Base-by-base conservation (phyloP, 64 coral and sea anemone genomes). In the Trachythela sp. region DNA sequence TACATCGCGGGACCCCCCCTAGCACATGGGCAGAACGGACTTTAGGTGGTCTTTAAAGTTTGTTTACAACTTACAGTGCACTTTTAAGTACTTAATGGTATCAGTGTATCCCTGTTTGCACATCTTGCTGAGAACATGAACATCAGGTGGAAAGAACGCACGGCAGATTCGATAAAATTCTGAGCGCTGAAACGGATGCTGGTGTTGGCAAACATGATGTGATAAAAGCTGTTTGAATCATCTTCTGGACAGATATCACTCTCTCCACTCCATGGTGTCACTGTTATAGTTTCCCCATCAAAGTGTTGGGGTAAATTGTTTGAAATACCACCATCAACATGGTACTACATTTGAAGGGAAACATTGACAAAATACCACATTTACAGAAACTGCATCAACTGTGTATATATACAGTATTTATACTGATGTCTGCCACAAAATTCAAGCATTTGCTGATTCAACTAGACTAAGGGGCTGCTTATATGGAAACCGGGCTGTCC, bases 221-320 rank as follows among this genome's bases (percentile, higher is more conserved):
- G 93, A 80, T 85, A 85, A 43, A 94, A 92, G 75, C 92, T 97
- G 36, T 90, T 88, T 26, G 95, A 97, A 35, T 91, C 86, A 86
- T 97, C 95, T 40, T 97, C 94, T 26, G 95, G 95, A 76, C 95
- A 97, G 32, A 97, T 97, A 88, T 97, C 95, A 91, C 93, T 91
- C 52, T 97, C 92, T 8, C 95, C 95, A 91, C 95, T 97, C 64
- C 94, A 97, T 9, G 95, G 95, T 40, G 96, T 93, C 9, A 99
- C 96, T 84, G 96, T 99, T 24, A 99, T 99, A 0, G 96, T 99
- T 83, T 95, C 96, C 59, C 96, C 96, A 88, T 99, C 93, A 84
- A 99, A 99, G 58, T 99, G 93, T 41, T 99, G 96, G 0, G 91
- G 93, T 29, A 99, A 83, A 70, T 99, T 99, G 87, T 99, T 94